phyloP scores from a whole-genome alignment of 2,888 invertebrate species.

The Eueremaeus valkanovi region DNA sequence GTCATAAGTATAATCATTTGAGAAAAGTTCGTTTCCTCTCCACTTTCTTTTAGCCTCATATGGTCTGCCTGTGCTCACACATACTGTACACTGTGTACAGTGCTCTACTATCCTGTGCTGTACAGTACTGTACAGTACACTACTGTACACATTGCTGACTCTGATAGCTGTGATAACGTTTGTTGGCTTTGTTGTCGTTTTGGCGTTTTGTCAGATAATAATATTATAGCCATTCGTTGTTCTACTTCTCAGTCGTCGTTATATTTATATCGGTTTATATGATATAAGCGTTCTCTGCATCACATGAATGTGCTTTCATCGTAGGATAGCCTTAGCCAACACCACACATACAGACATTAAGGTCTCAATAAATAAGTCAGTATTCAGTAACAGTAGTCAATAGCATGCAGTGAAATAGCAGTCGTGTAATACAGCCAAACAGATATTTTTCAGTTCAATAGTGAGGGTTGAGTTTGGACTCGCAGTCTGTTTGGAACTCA shows the following conservation, averaged over 20 bases:
- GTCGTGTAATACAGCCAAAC: background rate
- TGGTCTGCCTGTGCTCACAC: constrained; percentile 10
- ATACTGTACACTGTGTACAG: too few species aligned
- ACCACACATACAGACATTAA: constrained; percentile 4
- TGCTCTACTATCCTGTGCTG: too few species aligned
- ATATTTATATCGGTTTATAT: constrained; percentile 31
- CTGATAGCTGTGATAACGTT: constrained; percentile 4
- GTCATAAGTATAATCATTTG: constrained; percentile 35
- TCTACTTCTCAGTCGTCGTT: constrained; percentile 28
- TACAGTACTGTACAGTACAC: too few species aligned
- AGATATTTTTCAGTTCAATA: background rate
- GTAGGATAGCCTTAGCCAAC: too few species aligned
- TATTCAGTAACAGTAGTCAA: constrained; percentile 22
- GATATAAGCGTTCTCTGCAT: constrained; percentile 8
- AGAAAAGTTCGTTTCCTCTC: constrained; percentile 28
- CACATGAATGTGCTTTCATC: background rate
- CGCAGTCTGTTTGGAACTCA: constrained; percentile 4
- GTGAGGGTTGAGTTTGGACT: background rate
- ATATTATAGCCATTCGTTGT: constrained; percentile 12
- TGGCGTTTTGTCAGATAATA: constrained; percentile 32
- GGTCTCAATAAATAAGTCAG: constrained; percentile 33
- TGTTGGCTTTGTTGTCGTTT: constrained; percentile 19
- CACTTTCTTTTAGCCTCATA: constrained; percentile 24
- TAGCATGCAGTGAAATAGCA: background rate
- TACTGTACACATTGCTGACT: too few species aligned